Percentiles rank a stretch among this genome's conserved stretches.
These are phyloP conservation scores for Parochlus steinenii DNA, from an alignment of 2,888 invertebrate genomes.

Conservation along the genomic window DNA sequence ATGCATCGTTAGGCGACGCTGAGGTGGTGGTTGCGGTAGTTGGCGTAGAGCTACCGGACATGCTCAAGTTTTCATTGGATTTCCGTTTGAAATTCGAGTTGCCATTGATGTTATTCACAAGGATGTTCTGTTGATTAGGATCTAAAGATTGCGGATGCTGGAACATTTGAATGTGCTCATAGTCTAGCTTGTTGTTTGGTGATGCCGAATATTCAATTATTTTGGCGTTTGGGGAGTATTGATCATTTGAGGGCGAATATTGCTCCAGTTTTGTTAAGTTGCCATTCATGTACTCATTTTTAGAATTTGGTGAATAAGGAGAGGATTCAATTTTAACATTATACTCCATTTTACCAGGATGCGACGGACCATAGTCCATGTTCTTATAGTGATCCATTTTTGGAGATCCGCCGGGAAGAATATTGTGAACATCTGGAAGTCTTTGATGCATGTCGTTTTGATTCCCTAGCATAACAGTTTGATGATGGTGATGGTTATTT, in stretches of 20 bases:
- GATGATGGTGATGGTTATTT: conserved; percentile 29
- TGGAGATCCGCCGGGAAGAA: conserved; percentile 26
- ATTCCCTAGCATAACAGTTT: conserved; percentile 15
- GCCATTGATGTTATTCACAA: conserved; percentile 19
- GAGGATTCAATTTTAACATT: conserved; percentile 25
- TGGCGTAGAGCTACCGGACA: conserved; percentile 23
- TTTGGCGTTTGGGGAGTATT: conserved; percentile 11
- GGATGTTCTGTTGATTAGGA: conserved; percentile 17
- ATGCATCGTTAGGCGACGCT: conserved; percentile 22
- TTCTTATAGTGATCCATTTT: conserved; percentile 25
- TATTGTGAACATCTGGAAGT: conserved; percentile 28
- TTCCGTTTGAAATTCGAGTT: conserved; percentile 23
- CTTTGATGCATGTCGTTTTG: conserved; percentile 18
- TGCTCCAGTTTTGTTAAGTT: conserved; percentile 11
- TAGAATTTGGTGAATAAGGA: conserved; percentile 27
- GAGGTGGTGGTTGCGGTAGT: conserved; percentile 30
- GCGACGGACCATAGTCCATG: conserved; percentile 21
- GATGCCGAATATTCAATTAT: conserved; percentile 13
- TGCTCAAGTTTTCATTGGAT: conserved; percentile 26
- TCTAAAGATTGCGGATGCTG: conserved; percentile 19
- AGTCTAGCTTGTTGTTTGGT: conserved; percentile 16
- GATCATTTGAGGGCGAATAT: conserved; percentile 12
- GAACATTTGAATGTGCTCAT: conserved; percentile 27
- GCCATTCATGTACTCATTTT: conserved; percentile 27
- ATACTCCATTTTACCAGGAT: no score